Conservation (phyloP, 2,888 invertebrate genomes). For the Tiliacea aurago region DNA sequence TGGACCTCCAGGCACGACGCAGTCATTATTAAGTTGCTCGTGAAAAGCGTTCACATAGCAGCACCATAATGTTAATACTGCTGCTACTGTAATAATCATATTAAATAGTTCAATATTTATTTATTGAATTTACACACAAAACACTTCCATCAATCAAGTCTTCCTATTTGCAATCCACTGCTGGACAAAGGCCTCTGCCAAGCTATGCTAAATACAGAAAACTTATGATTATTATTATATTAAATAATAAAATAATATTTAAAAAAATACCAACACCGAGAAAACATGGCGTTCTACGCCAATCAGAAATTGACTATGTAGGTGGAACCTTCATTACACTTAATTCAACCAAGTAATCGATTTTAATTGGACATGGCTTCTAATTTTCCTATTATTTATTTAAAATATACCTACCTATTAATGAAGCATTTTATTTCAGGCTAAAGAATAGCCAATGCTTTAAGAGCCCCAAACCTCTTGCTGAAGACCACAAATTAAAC, state of each 20-base stretch:
- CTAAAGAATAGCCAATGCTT: neutral
- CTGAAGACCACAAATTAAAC: neutral
- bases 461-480: neutral
- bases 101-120: neutral
- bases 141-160: neutral
- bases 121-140: neutral
- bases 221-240: neutral
- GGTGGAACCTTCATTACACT: neutral
- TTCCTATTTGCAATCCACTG: neutral
- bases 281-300: slow-evolving; percentile 10
- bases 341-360: slow-evolving; percentile 39
- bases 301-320: slow-evolving; percentile 1
- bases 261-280: slow-evolving; percentile 12
- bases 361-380: slow-evolving; percentile 26
- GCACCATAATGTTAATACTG: slow-evolving; percentile 9
- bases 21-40: neutral
- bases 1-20: slow-evolving; percentile 5
- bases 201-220: neutral
- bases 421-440: neutral
- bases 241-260: neutral
- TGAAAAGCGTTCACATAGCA: neutral
- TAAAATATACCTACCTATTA: neutral
- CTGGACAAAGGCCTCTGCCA: neutral
- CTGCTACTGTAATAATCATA: slow-evolving; percentile 26
- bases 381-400: slow-evolving; percentile 14